phyloP scores from a whole-genome alignment of 2,797 vertebrate genomes.

The Amblyopsis hoosieri region DNA sequence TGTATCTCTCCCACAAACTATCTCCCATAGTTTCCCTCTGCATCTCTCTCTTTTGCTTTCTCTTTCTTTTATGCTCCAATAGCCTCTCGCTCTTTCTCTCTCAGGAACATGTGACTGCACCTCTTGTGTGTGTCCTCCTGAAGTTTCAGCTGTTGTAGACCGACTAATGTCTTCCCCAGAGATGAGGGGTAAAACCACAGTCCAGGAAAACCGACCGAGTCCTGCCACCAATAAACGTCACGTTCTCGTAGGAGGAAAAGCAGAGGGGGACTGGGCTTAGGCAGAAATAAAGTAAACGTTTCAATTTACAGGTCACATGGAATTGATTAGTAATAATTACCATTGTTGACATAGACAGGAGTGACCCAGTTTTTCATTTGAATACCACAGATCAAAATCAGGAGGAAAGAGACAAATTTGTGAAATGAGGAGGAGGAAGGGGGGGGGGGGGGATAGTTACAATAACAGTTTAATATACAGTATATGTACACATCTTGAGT shows the following conservation, averaged over 20 bases:
- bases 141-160: slow-evolving; percentile 70
- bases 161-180: slow-evolving; percentile 79
- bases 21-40: background rate
- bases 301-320: slow-evolving; percentile 38
- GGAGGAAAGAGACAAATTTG: slow-evolving; percentile 1
- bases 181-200: slow-evolving; percentile 60
- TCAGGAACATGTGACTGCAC: slow-evolving; percentile 55
- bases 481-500: too few relatives aligned
- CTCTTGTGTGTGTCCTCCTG: slow-evolving; percentile 44
- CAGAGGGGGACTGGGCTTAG: slow-evolving; percentile 9
- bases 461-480: background rate
- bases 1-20: slow-evolving; percentile 6
- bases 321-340: slow-evolving; percentile 44
- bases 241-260: slow-evolving; percentile 43
- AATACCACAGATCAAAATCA: background rate
- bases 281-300: slow-evolving; percentile 27
- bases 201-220: slow-evolving; percentile 40
- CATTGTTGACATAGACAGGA: slow-evolving; percentile 11
- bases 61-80: background rate
- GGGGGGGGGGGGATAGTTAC: background rate
- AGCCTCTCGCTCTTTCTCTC: background rate
- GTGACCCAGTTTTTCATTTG: slow-evolving; percentile 16
- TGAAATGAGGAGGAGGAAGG: slow-evolving; percentile 10
- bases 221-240: slow-evolving; percentile 63
- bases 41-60: slow-evolving; percentile 1